Evolutionary conservation across 2,113 vertebrate genomes (phyloP), one percentile per base, ranked within the genome.

Genomic region (Phyllopteryx taeniolatus): DNA sequence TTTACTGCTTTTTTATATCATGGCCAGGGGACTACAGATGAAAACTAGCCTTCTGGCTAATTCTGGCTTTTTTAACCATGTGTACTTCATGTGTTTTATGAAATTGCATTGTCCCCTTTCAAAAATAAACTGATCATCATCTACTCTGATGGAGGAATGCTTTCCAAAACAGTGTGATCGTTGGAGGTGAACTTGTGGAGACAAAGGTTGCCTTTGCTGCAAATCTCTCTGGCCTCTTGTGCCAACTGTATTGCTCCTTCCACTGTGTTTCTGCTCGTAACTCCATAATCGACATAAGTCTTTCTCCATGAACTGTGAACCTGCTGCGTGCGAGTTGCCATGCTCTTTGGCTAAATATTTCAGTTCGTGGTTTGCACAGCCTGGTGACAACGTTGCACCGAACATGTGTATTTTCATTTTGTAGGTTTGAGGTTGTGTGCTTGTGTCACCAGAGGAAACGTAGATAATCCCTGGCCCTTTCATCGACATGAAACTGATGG

Each of bases 281-380:
- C n/a, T n/a, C 8, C 0, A 0, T 74, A 61, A 31, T 76, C 71
- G 11, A 79, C 72, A 57, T 79, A 75, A 75, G 42, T 75, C 57
- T 68, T 9, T 75, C 47, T 57, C 33, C 1, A 76, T 35, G 31
- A 69, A 80, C 0, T 57, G 66, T 39, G 65, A 69, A 2, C n/a
- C 70, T 2, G 33, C 42, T 1, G 60, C 60, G 27, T 17, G 76
- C 0, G 0, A 12, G 0, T 14, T 8, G 20, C 57, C 19, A 1
- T 61, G 69, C 7, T 72, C 56, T 3, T 53, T 76, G 1, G 70
- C 67, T 1, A 80, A 60, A 9, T 80, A 56, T 19, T 70, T 80
- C 1, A 4, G 20, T 4, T 61, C 8, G 8, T 76, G 73, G 31
- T 73, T 80, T 1, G 74, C 62, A 5, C 71, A 76, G 33, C 59